A percentile compares a stretch with the other conserved stretches of the same genome.
Conservation (phyloP, 2,797 vertebrate species). For the Galago senegalensis region DNA sequence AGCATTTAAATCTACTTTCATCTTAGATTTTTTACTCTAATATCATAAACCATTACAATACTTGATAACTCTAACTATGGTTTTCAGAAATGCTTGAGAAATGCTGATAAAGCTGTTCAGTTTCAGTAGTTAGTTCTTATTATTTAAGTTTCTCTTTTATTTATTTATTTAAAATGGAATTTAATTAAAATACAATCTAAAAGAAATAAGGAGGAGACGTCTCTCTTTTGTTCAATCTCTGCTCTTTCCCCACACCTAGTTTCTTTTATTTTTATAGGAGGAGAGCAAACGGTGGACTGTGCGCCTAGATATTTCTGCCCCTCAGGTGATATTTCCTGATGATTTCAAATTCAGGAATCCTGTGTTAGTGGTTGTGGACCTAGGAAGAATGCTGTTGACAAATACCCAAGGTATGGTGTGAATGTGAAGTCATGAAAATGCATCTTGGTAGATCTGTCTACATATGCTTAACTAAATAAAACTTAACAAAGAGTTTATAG, state of each 20-base stretch:
- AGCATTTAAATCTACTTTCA: not conserved
- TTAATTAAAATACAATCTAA: too few relatives aligned
- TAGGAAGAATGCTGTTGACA: constrained; percentile 97
- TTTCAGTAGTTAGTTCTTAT: constrained; percentile 19
- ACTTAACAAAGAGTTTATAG: not conserved
- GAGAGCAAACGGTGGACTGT: constrained; percentile 98
- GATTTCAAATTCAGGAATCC: constrained; percentile 97
- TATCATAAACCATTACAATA: not conserved
- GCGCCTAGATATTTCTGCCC: constrained; percentile 97
- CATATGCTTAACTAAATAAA: not conserved
- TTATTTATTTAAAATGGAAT: too few relatives aligned
- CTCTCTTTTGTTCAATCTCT: too few relatives aligned
- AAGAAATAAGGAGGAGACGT: too few relatives aligned
- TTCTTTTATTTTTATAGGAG: constrained; percentile 91
- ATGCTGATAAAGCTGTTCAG: not conserved
- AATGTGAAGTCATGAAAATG: not conserved
- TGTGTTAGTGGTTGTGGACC: constrained; percentile 96
- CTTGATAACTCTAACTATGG: not conserved
- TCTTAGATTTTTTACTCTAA: not conserved
- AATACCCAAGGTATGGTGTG: constrained; percentile 95
- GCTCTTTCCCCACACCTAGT: not conserved
- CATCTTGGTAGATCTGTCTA: not conserved
- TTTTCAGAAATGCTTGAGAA: not conserved
- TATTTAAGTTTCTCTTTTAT: constrained; percentile 44
- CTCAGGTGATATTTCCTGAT: constrained; percentile 98